Conservation (phyloP, 2,113 vertebrate species). For the Menidia beryllina region DNA sequence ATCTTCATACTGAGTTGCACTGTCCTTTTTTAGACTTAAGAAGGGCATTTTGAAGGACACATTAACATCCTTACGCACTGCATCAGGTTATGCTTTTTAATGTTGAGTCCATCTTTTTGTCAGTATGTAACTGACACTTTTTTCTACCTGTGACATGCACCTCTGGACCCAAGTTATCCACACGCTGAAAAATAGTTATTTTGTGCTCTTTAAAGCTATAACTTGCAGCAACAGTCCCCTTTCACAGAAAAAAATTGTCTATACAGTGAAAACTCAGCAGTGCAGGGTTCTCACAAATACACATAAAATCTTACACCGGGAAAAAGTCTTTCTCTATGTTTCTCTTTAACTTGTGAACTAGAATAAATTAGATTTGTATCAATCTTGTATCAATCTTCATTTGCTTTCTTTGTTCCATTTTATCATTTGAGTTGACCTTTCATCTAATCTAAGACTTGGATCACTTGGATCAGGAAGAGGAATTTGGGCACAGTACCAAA, state of each 20-base stretch:
- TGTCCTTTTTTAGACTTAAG: not conserved
- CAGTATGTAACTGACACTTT: no score
- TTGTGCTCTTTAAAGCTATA: slow-evolving; percentile 41
- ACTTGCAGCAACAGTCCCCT: slow-evolving; percentile 25
- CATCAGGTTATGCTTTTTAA: no score
- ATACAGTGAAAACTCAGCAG: slow-evolving; percentile 58
- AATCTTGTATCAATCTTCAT: not conserved
- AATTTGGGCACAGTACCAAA: not conserved
- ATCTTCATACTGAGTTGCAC: not conserved
- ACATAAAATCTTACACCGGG: slow-evolving; percentile 24
- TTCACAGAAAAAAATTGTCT: slow-evolving; percentile 46
- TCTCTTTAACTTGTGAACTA: not conserved
- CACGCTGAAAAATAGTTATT: not conserved
- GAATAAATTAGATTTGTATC: not conserved
- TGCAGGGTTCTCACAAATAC: slow-evolving; percentile 20
- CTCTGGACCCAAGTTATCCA: no score
- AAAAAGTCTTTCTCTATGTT: slow-evolving; percentile 12
- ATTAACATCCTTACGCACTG: not conserved
- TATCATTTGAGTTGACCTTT: not conserved
- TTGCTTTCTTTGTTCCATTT: slow-evolving; percentile 25
- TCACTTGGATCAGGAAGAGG: not conserved
- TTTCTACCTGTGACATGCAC: no score
- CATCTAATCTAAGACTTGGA: not conserved
- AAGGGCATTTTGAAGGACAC: not conserved
- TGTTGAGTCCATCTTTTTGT: no score